Evolutionary conservation across 1,140 invertebrate species (phyloP).

Genomic region (Temnothorax curvispinosus): DNA sequence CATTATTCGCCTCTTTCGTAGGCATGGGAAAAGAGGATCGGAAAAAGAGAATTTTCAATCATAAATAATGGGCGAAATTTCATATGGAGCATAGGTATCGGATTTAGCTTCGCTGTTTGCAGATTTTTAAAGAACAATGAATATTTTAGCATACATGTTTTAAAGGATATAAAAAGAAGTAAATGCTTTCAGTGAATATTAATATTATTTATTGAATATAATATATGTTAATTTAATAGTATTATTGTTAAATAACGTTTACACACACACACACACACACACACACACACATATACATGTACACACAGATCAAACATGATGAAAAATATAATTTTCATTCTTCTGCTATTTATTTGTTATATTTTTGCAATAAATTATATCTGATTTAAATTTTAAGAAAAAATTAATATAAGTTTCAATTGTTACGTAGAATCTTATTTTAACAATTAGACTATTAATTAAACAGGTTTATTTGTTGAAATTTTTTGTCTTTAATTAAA

Average conservation of each 20-base stretch:
- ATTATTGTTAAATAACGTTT: not conserved
- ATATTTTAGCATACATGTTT: constrained; percentile 5
- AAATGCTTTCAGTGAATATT: not conserved
- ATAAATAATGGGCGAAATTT: not conserved
- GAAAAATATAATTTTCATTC: too few species aligned
- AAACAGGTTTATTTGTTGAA: not conserved
- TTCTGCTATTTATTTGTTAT: too few species aligned
- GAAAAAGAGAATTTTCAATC: constrained; percentile 13
- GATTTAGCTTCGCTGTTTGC: not conserved
- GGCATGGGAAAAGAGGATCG: not conserved
- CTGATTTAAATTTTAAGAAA: not conserved
- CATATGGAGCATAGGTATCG: not conserved
- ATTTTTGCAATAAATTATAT: not conserved
- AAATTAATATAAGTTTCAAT: too few species aligned
- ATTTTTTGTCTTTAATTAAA: not conserved
- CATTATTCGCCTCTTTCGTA: constrained; percentile 2
- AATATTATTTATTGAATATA: not conserved
- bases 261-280: too few species aligned
- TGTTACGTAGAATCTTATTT: too few species aligned
- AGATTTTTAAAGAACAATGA: constrained; percentile 15
- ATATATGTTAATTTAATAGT: not conserved
- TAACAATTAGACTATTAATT: too few species aligned
- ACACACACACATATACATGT: too few species aligned
- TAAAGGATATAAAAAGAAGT: not conserved
- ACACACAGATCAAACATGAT: too few species aligned